Percentiles rank a stretch among this genome's conserved stretches.
Conservation (phyloP, 2,797 vertebrate genomes). For the Platyrinchus mystaceus region DNA sequence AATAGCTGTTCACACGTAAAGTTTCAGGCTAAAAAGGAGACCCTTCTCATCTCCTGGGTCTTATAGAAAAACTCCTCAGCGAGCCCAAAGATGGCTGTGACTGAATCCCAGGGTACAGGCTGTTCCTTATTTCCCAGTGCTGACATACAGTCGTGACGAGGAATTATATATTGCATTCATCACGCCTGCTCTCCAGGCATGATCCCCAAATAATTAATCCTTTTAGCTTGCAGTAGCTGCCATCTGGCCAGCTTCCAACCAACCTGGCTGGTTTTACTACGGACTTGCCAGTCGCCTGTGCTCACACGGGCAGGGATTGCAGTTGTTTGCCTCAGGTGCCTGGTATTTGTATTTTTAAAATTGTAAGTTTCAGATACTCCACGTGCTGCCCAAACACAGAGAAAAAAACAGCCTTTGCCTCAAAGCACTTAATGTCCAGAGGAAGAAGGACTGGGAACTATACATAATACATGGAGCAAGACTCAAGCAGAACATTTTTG, state of each 20-base stretch:
- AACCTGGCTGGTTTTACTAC: constrained; percentile 14
- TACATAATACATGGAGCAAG: neutral
- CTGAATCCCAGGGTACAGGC: constrained; percentile 19
- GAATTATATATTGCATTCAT: constrained; percentile 57
- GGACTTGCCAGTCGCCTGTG: neutral
- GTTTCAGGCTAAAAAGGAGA: neutral
- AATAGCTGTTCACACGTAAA: accelerated
- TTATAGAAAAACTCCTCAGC: neutral
- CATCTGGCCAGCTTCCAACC: constrained; percentile 60
- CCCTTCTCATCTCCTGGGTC: neutral
- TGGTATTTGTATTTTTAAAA: constrained; percentile 1
- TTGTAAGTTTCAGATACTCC: neutral
- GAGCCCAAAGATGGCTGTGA: neutral
- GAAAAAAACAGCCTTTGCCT: neutral
- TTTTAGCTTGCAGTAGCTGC: constrained; percentile 60
- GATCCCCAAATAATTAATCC: constrained; percentile 68
- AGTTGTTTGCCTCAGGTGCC: constrained; percentile 31
- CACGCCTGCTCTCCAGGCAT: constrained; percentile 57
- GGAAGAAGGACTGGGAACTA: neutral
- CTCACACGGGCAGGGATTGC: neutral
- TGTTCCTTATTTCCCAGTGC: constrained; percentile 19
- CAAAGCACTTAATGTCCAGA: neutral
- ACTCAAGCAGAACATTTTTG: neutral
- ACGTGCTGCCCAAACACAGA: neutral
- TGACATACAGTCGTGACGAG: constrained; percentile 48